Percentiles rank a stretch among this genome's conserved stretches.
Evolutionary conservation across 1,140 invertebrate genomes (phyloP).

Genomic region (Radopholus similis): DNA sequence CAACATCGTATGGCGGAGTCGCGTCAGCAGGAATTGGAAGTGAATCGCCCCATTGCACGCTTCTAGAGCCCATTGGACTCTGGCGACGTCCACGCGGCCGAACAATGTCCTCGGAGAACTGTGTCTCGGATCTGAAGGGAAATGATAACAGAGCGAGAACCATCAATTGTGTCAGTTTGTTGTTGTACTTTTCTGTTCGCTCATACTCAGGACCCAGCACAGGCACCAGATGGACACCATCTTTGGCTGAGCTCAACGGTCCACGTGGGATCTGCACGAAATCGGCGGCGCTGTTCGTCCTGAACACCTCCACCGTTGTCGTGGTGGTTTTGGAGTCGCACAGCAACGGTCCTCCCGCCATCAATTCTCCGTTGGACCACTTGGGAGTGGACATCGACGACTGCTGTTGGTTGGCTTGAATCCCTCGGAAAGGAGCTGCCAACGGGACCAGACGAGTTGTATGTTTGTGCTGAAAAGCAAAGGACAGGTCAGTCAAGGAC

Average conservation of each 20-base stretch:
- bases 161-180: neutral
- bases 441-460: too few species aligned
- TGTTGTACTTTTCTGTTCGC: neutral
- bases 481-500: too few species aligned
- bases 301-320: slow-evolving; percentile 8
- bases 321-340: neutral
- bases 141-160: neutral
- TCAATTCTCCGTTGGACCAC: too few species aligned
- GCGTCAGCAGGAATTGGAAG: neutral
- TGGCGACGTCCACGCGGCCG: neutral
- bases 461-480: too few species aligned
- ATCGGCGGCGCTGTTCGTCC: neutral
- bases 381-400: too few species aligned
- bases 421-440: too few species aligned
- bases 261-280: slow-evolving; percentile 7
- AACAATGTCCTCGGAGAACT: neutral
- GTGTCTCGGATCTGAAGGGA: slow-evolving; percentile 5
- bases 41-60: slow-evolving; percentile 6
- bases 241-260: neutral
- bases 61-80: too few species aligned
- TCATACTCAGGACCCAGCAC: slow-evolving; percentile 1
- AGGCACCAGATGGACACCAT: neutral
- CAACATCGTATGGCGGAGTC: neutral
- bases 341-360: too few species aligned
- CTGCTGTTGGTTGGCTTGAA: too few species aligned